Conservation (phyloP, 2,797 vertebrate genomes). For the Danio jaintianensis region DNA sequence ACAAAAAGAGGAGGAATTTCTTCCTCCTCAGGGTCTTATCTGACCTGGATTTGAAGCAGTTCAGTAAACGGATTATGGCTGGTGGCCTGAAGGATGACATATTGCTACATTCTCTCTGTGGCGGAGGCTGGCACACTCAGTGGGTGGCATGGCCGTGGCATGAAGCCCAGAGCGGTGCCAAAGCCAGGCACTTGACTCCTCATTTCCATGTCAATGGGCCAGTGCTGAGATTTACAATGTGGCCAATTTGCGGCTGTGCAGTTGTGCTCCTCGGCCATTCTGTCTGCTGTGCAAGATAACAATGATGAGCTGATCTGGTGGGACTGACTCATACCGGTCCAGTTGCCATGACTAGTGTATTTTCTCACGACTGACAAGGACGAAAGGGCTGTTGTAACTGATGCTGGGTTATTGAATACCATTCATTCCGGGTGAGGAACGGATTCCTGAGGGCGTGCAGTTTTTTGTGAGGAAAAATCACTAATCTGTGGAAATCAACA, state of each 20-base stretch:
- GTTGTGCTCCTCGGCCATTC: slow-evolving; percentile 78
- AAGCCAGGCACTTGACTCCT: slow-evolving; percentile 77
- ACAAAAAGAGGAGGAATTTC: slow-evolving; percentile 1
- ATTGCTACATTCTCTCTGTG: slow-evolving; percentile 73
- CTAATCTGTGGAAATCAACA: background rate
- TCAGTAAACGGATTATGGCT: slow-evolving; percentile 69
- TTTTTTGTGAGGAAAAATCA: slow-evolving; percentile 62
- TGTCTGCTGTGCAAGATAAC: slow-evolving; percentile 75
- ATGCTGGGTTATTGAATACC: slow-evolving; percentile 76
- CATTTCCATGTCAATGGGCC: slow-evolving; percentile 84
- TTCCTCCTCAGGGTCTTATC: background rate
- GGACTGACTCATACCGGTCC: slow-evolving; percentile 77
- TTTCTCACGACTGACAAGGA: slow-evolving; percentile 65
- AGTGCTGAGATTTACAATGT: slow-evolving; percentile 74
- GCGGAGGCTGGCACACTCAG: slow-evolving; percentile 77
- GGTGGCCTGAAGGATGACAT: slow-evolving; percentile 75
- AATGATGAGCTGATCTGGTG: slow-evolving; percentile 76
- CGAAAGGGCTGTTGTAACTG: slow-evolving; percentile 69
- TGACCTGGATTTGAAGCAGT: slow-evolving; percentile 65
- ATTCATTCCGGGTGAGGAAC: slow-evolving; percentile 70
- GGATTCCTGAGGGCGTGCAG: slow-evolving; percentile 74
- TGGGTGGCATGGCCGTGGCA: slow-evolving; percentile 79
- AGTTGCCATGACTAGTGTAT: slow-evolving; percentile 76
- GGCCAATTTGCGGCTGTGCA: slow-evolving; percentile 83
- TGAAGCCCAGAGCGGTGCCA: slow-evolving; percentile 73